phyloP scores from a whole-genome alignment of 2,797 vertebrate species.

The Ctenopoma kingsleyae region DNA sequence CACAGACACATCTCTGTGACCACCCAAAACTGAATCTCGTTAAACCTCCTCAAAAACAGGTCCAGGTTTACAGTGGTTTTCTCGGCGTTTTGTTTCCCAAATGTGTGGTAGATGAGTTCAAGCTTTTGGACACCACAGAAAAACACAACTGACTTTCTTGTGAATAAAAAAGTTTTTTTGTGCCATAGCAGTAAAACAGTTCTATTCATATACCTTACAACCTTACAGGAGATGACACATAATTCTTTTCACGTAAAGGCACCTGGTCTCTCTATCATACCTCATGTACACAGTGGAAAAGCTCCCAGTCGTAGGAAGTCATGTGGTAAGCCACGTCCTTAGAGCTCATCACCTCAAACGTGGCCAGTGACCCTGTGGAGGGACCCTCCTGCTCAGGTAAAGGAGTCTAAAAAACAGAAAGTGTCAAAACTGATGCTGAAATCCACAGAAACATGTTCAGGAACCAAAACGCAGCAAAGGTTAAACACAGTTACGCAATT shows the following conservation, averaged over 20 bases:
- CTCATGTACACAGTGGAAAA: conserved; percentile 98
- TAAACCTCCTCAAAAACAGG: conserved; percentile 96
- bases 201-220: not conserved
- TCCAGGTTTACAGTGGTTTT: conserved; percentile 98
- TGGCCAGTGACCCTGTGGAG: conserved; percentile 88
- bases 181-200: not conserved
- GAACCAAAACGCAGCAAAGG: not conserved
- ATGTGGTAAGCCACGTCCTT: conserved; percentile 97
- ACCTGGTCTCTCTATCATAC: conserved; percentile 72
- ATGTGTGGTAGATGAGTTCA: conserved; percentile 96
- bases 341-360: conserved; percentile 97
- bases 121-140: conserved; percentile 81
- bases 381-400: conserved; percentile 95
- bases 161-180: not conserved
- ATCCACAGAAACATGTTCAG: not conserved
- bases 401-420: conserved; percentile 84
- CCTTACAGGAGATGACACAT: not conserved
- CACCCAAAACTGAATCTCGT: conserved; percentile 99
- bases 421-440: not conserved
- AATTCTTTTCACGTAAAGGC: not conserved
- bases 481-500: too few species aligned
- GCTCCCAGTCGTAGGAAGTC: conserved; percentile 98
- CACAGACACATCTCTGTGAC: conserved; percentile 97
- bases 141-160: conserved; percentile 4
- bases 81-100: conserved; percentile 94